Evolutionary conservation across 2,888 invertebrate genomes (phyloP), one percentile per base, ranked within the genome.

Genomic region (Papilio elwesi): DNA sequence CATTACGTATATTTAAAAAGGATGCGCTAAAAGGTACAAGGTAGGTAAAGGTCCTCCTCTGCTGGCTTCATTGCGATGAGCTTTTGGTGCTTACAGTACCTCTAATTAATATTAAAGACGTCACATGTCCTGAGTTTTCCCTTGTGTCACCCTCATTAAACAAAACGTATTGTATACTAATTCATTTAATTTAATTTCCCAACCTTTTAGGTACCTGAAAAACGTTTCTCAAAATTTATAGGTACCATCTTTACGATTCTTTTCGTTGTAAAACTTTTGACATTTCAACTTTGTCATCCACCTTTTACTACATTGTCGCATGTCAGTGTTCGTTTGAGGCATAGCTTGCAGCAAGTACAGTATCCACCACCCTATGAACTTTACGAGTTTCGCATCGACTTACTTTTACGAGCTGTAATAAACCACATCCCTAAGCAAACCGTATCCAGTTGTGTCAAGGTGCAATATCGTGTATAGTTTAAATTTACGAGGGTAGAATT

Each of bases 371-470:
- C 78, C 77, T 74, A 80, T 84, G 83, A 84, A 83, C 66, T 85
- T 87, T 85, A 87, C 79, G 83, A 81, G 73, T 57, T 75, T 76
- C 74, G 75, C 77, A 79, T 76, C 73, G 78, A 77, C 71, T 76
- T 71, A 70, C 74, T 80, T 84, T 85, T 86, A 86, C 78, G 80
- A 78, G 71, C 70, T 47, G 48, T 55, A 59, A 51, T 70, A 74
- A 77, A 77, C 68, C 76, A 78, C 79, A 83, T 70, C 75, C 79
- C 76, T 68, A 82, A 80, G 79, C 78, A 74, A 80, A 78, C 82
- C 80, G 78, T 86, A 85, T 78, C 64, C 47, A 49, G 70, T 76
- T 78, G 78, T 79, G 74, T 76, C 81, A 85, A 76, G 80, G 82
- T 74, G 72, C 78, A 77, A 79, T 87, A 84, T 81, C 68, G 76